Evolutionary conservation across 2,888 invertebrate species (phyloP), one percentile per base, ranked within the genome.

Genomic region (Apamea anceps): DNA sequence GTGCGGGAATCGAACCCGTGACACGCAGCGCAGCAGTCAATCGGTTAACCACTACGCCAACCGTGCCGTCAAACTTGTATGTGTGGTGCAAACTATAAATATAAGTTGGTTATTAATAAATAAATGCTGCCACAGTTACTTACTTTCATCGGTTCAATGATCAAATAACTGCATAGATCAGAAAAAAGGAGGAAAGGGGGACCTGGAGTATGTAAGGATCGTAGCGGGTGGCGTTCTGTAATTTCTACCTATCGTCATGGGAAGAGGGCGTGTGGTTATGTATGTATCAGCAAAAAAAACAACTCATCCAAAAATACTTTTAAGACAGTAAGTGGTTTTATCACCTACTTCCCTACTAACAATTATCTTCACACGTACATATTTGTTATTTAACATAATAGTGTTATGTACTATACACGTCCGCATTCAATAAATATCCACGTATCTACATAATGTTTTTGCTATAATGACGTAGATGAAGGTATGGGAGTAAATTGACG

Each of bases 401-500:
- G 25, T 54, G 62, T 18, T 51, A 28, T 37, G 4, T 54, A 77
- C 13, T 37, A 0, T 63, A n/a, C 5, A 73, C 70, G 73, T 82
- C 78, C 72, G 51, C 65, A 42, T 82, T 70, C 45, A 81, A 42
- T 70, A 73, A 79, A 82, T 65, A 79, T 51, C 51, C 51, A 71
- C 82, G 25, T 71, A 60, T 62, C 37, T 63, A 68, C 48, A 63
- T 70, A 77, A 78, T 72, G 74, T 82, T 78, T 86, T 77, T 65
- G 48, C 70, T 68, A 63, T 42, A 79, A 80, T 88, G 86, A 87
- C 88, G 88, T 88, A 79, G 68, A 15, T 73, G 25, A 81, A 80
- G 80, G 70, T 79, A 82, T 80, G 48, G 54, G 54, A 82, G 78
- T 82, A 85, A 84, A 85, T 72, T 82, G 86, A 86, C 80, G 87